Evolutionary conservation across 2,113 vertebrate genomes (phyloP).

Genomic region (Eptesicus fuscus): DNA sequence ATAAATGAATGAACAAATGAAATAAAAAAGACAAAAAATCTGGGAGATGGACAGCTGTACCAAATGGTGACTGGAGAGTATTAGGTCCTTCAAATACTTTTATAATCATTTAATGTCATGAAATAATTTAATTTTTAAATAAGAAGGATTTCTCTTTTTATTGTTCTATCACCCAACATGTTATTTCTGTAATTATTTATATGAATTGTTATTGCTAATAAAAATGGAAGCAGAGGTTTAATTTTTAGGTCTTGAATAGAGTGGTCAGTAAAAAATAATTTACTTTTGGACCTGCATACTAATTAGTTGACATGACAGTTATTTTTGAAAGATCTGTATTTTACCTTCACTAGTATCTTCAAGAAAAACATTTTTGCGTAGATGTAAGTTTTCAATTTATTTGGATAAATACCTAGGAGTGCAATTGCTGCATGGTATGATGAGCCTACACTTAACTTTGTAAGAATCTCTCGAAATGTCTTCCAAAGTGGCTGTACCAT

Average conservation of each 20-base stretch:
- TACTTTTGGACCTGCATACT: not conserved
- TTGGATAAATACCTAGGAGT: not conserved
- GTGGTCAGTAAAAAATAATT: not conserved
- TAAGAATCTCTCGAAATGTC: not conserved
- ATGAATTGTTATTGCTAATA: not conserved
- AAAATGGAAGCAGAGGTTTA: constrained; percentile 19
- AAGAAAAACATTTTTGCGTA: not conserved
- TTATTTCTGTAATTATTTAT: not conserved
- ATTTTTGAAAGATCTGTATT: not conserved
- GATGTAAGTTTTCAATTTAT: not conserved
- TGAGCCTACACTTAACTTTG: not conserved
- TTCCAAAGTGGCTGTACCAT: not conserved
- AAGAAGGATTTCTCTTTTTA: constrained; percentile 7
- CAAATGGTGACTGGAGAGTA: not conserved
- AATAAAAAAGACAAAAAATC: not conserved
- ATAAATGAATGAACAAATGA: not conserved
- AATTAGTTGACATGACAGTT: not conserved
- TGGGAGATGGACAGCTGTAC: not conserved
- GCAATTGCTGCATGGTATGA: not conserved
- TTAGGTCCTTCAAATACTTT: not conserved
- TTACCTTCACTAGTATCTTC: not conserved
- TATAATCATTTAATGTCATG: not conserved
- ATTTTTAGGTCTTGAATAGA: not conserved
- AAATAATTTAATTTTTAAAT: not conserved
- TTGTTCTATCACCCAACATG: not conserved